Conservation (phyloP, 2,797 vertebrate species). For the Sebastes reedi region DNA sequence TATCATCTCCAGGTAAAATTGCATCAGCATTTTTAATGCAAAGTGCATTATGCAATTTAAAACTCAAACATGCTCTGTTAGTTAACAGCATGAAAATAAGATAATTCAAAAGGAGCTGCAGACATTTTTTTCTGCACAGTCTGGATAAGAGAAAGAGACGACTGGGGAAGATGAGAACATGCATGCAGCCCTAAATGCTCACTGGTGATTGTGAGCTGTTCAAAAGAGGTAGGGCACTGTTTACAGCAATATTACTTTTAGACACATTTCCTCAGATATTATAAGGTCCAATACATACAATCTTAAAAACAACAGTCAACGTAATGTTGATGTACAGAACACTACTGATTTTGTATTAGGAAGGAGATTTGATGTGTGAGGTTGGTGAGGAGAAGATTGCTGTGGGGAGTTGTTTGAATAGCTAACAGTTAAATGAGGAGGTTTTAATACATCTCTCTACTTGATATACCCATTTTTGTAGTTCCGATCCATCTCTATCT, state of each 20-base stretch:
- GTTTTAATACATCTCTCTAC: neutral
- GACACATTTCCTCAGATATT: neutral
- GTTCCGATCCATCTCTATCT: neutral
- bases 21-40: neutral
- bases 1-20: neutral
- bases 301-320: neutral
- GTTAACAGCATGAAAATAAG: neutral
- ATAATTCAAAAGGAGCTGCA: neutral
- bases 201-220: neutral
- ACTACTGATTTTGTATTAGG: neutral
- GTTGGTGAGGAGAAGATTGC: neutral
- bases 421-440: neutral
- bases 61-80: neutral
- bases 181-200: neutral
- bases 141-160: neutral
- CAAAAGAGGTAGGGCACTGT: neutral
- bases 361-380: neutral
- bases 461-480: neutral
- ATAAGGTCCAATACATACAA: neutral
- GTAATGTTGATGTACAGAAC: neutral
- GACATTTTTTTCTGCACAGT: neutral
- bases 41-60: neutral
- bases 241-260: neutral
- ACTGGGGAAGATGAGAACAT: conserved; percentile 9
- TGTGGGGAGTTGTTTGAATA: neutral